Conservation (phyloP, 2,888 invertebrate species). For the Cephus rjabovi region DNA sequence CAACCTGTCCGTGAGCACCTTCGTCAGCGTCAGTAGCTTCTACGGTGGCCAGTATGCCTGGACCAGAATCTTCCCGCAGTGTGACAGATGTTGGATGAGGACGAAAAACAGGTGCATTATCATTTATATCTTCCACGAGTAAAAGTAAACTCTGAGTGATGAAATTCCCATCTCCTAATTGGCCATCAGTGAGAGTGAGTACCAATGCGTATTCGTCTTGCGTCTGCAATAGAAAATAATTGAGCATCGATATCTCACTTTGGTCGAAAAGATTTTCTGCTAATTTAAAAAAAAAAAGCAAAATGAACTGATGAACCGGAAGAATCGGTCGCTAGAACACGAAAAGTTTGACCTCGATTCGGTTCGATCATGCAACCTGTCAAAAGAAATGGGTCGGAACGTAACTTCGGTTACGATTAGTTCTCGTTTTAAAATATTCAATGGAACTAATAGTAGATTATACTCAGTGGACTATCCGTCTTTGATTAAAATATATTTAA, state of each 20-base stretch:
- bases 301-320: neutral
- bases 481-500: neutral
- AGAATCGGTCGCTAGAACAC: neutral
- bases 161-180: conserved; percentile 86
- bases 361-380: neutral
- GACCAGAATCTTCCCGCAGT: conserved; percentile 82
- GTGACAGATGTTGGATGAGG: conserved; percentile 86
- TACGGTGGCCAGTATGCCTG: conserved; percentile 81
- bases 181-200: conserved; percentile 88
- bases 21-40: conserved; percentile 92
- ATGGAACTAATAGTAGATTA: neutral
- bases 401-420: neutral
- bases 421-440: neutral
- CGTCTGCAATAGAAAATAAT: conserved; percentile 69
- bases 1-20: conserved; percentile 92
- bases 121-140: conserved; percentile 92
- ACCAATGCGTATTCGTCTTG: conserved; percentile 91
- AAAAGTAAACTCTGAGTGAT: conserved; percentile 90
- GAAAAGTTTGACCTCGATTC: neutral
- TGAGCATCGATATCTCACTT: neutral
- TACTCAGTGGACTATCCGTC: neutral
- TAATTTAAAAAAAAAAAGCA: neutral
- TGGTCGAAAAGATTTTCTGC: neutral
- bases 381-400: neutral
- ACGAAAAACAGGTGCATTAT: conserved; percentile 89